These are phyloP conservation scores for Scaptomyza parva DNA, from an alignment of 2,888 invertebrate genomes.

Conservation along the genomic window DNA sequence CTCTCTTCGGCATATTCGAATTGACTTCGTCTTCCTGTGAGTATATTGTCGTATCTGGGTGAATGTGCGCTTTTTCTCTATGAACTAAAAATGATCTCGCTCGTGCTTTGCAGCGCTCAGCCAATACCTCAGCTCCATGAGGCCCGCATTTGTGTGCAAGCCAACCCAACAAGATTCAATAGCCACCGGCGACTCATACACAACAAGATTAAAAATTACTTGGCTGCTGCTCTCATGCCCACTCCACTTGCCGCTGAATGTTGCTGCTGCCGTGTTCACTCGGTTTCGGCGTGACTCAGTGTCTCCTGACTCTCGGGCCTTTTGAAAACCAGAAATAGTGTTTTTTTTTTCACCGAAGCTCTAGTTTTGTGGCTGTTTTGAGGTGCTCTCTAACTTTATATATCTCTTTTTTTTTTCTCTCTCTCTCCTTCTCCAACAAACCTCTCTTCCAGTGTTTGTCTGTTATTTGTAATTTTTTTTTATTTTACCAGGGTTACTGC, in stretches of 20 bases:
- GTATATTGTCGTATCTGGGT: constrained; percentile 22
- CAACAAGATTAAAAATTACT: constrained; percentile 60
- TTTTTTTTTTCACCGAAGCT: constrained; percentile 53
- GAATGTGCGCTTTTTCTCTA: constrained; percentile 35
- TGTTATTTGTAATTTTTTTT: constrained; percentile 64
- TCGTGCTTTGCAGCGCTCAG: constrained; percentile 13
- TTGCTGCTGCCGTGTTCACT: constrained; percentile 38
- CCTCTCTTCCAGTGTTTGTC: constrained; percentile 29
- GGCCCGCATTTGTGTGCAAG: constrained; percentile 47
- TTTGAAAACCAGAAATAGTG: constrained; percentile 59
- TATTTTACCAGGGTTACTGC: constrained; percentile 54
- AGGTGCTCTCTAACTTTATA: constrained; percentile 5
- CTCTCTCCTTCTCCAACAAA: constrained; percentile 19
- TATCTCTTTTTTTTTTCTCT: not conserved
- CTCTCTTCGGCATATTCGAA: constrained; percentile 41
- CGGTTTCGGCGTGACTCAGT: constrained; percentile 55
- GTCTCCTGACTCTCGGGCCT: constrained; percentile 47
- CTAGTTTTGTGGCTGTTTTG: constrained; percentile 36
- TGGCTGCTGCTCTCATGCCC: constrained; percentile 42
- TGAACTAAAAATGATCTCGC: constrained; percentile 20
- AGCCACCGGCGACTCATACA: constrained; percentile 75
- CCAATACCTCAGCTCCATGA: constrained; percentile 26
- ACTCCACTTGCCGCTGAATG: constrained; percentile 54
- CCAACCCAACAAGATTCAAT: constrained; percentile 72
- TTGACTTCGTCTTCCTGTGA: constrained; percentile 29